phyloP scores from a whole-genome alignment of 2,888 invertebrate species.

The Chelonus formosanus region DNA sequence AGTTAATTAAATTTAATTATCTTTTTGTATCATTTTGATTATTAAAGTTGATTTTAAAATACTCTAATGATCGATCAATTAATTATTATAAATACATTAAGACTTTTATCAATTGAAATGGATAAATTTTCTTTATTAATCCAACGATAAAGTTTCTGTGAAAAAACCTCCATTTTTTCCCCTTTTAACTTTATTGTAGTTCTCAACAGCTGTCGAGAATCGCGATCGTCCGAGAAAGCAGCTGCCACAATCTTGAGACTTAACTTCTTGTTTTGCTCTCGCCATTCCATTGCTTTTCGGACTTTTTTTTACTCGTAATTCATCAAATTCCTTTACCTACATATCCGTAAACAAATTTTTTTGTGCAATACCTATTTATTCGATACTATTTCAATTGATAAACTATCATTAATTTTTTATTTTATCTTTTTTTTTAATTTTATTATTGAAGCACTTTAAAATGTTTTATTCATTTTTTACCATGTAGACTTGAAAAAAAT shows the following conservation, averaged over 20 bases:
- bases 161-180: not conserved
- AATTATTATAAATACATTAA: conserved; percentile 8
- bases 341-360: conserved; percentile 5
- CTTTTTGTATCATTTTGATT: not conserved
- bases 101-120: conserved; percentile 11
- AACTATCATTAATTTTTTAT: not conserved
- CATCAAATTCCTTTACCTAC: conserved; percentile 20
- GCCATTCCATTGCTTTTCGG: not conserved
- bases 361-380: not conserved
- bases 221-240: conserved; percentile 13
- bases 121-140: conserved; percentile 2
- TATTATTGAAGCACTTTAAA: too few relatives aligned
- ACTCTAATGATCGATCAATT: not conserved
- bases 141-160: not conserved
- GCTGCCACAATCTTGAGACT: conserved; percentile 14
- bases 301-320: conserved; percentile 14
- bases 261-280: conserved; percentile 8
- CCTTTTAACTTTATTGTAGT: conserved; percentile 20
- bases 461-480: too few relatives aligned
- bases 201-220: conserved; percentile 19
- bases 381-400: not conserved
- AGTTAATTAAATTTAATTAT: too few relatives aligned
- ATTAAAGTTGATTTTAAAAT: conserved; percentile 4
- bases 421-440: too few relatives aligned
- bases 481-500: not conserved